phyloP scores from a whole-genome alignment of 2,797 vertebrate species.

The Molothrus aeneus region DNA sequence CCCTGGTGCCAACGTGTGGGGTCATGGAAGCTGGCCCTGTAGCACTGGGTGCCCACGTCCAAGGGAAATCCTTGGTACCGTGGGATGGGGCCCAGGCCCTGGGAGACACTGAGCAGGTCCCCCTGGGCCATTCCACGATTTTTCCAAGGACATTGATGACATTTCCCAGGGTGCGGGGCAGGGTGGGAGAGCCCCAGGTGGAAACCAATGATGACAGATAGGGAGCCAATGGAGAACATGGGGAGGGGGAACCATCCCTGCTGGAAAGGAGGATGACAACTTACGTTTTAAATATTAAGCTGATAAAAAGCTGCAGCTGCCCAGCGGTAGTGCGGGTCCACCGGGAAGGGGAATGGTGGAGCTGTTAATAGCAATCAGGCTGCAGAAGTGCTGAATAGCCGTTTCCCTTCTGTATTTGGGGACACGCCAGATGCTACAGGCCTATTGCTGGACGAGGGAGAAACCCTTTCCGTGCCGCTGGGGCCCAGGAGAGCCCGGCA shows the following conservation, averaged over 20 bases:
- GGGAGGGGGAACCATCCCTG: fast-evolving
- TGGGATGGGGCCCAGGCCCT: background rate
- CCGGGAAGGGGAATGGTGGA: background rate
- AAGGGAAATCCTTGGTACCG: background rate
- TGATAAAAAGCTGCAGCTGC: constrained; percentile 37
- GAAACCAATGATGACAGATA: background rate
- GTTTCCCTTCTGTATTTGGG: constrained; percentile 66
- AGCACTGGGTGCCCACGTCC: background rate
- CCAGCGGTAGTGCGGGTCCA: background rate
- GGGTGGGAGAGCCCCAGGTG: background rate
- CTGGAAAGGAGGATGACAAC: background rate
- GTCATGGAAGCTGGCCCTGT: background rate
- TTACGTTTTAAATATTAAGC: background rate
- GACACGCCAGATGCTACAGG: constrained; percentile 61
- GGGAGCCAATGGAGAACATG: background rate
- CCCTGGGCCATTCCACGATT: background rate
- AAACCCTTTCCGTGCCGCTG: background rate
- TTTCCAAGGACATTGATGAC: background rate
- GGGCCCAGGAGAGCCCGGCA: background rate
- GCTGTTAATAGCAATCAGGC: constrained; percentile 58
- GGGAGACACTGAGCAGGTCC: fast-evolving
- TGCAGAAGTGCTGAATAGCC: constrained; percentile 67
- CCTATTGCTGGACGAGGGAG: background rate
- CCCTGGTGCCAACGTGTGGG: fast-evolving
- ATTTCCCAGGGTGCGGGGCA: background rate